These are phyloP conservation scores for Calyptomena viridis DNA, from an alignment of 2,113 vertebrate species.

Conservation along the genomic window DNA sequence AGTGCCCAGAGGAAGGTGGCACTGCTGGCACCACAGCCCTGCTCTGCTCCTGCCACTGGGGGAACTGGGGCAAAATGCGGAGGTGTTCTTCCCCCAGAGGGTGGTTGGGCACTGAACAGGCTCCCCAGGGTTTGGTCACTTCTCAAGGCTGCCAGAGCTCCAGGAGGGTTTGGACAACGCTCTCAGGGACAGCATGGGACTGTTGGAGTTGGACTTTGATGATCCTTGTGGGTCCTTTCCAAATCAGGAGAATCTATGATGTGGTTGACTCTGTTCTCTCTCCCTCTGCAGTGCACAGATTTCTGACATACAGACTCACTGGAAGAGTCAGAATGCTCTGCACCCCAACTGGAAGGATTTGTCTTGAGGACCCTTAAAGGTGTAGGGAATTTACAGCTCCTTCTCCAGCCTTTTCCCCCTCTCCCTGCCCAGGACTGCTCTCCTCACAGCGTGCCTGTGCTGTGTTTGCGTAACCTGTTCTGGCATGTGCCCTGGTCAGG, in stretches of 20 bases:
- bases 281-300: not conserved
- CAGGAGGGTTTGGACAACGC: not conserved
- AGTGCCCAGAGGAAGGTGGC: not conserved
- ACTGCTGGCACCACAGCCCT: not conserved
- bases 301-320: not conserved
- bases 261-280: not conserved
- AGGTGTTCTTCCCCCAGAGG: not conserved
- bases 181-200: not conserved
- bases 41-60: not conserved
- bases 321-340: not conserved
- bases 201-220: not conserved
- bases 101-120: not conserved
- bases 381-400: not conserved
- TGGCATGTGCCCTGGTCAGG: constrained; percentile 43
- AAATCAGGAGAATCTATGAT: not conserved
- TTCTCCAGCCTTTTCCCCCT: not conserved
- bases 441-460: fast-evolving
- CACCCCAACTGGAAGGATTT: not conserved
- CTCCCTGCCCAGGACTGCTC: not conserved
- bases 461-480: constrained; percentile 13
- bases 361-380: not conserved
- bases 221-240: not conserved
- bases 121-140: not conserved
- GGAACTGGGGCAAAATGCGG: not conserved
- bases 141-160: not conserved